Conservation (phyloP, 2,113 vertebrate genomes). For the Columba livia region DNA sequence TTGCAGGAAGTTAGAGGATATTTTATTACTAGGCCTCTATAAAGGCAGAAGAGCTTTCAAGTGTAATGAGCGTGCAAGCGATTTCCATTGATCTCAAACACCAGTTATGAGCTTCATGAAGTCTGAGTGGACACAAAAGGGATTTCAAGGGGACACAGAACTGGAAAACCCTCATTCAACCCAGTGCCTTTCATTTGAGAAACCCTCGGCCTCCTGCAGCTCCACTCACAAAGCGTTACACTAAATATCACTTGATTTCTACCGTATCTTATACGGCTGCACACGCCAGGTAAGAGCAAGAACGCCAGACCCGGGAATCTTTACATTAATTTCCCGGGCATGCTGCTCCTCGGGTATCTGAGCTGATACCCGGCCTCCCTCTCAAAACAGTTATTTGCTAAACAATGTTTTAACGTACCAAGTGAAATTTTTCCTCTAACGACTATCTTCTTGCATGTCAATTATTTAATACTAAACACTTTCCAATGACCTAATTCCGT, state of each 20-base stretch:
- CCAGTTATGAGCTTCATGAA: neutral
- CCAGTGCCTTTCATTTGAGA: neutral
- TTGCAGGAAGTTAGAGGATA: neutral
- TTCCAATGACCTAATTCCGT: neutral
- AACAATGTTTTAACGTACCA: neutral
- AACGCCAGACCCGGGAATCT: neutral
- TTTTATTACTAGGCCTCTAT: neutral
- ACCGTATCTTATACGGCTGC: neutral
- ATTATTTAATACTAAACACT: neutral
- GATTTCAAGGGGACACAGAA: neutral
- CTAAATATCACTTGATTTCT: neutral
- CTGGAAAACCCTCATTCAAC: neutral
- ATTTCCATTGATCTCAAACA: neutral
- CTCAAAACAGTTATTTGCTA: neutral
- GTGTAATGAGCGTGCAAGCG: neutral
- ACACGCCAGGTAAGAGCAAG: neutral
- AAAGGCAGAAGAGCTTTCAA: neutral
- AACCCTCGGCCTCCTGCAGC: neutral
- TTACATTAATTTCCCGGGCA: neutral
- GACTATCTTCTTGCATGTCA: neutral
- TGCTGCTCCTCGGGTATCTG: neutral
- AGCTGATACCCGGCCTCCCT: accelerated
- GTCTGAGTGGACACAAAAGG: accelerated
- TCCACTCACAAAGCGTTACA: neutral
- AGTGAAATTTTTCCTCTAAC: neutral